Base-by-base conservation (phyloP, 2,113 vertebrate genomes). In the Ictidomys tridecemlineatus region DNA sequence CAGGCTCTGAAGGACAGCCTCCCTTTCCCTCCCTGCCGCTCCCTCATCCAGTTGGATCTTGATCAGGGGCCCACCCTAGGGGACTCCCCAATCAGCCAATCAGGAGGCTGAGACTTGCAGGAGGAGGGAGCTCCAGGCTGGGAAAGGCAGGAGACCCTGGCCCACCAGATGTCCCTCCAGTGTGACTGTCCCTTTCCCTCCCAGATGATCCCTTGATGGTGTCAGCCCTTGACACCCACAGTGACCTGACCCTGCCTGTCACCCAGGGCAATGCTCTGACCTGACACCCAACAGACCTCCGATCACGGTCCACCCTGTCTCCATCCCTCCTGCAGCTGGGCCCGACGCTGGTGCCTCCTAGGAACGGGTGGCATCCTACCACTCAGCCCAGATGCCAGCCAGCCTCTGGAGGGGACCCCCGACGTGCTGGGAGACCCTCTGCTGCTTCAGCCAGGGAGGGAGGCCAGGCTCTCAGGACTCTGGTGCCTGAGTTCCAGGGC, bases 401-500 rank as follows among this genome's bases (percentile, higher is more conserved):
- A 3, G 82, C 67, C 2, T 9, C 51, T 5, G 14, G 61, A 63
- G 26, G 28, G 18, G 78, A 3, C 2, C 37, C 26, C 13, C 0
- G 3, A 48, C 34, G 61, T 6, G 74, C 39, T 9, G 14, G 24
- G 2, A 76, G 34, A 37, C 30, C 24, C 8, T 86, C 30, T 0
- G 4, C 8, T 0, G 5, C 20, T 34, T 53, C 48, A 9, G n/a
- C 0, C 45, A 45, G 45, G 45, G 34, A 53, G 1, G 1, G 8
- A 26, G 0, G 10, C 24, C 1, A 2, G 58, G 51, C 53, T 86
- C 30, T 48, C 32, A 4, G 61, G 76, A 87, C 32, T 61, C 34
- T 4, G 61, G 28, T 2, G 0, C 45, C n/a, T 16, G 14, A 26
- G 37, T 72, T 93, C 58, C 90, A 61, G n/a, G 61, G n/a, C 56